Evolutionary conservation across 2,113 vertebrate genomes (phyloP).

Genomic region (Neopipo cinnamomea): DNA sequence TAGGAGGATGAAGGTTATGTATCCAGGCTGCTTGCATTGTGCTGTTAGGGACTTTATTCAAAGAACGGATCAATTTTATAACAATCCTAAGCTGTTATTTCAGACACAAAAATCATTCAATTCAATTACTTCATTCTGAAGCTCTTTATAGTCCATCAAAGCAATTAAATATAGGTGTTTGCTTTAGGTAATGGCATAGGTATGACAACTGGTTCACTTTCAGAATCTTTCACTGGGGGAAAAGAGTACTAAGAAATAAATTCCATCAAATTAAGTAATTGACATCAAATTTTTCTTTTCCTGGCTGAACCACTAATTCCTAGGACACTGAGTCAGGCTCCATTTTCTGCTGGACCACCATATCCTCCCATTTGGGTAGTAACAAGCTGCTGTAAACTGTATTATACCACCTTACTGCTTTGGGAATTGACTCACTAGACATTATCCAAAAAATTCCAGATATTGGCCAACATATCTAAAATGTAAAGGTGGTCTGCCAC

Average conservation of each 20-base stretch:
- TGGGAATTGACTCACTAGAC: neutral
- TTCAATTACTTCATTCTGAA: neutral
- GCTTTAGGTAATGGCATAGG: neutral
- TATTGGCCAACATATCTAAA: neutral
- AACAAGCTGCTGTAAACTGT: neutral
- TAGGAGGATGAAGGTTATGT: neutral
- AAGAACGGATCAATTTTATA: neutral
- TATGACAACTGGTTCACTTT: neutral
- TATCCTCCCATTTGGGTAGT: neutral
- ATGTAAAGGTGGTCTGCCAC: accelerated
- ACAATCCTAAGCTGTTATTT: neutral
- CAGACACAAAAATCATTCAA: neutral
- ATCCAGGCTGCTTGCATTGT: neutral
- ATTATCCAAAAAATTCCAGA: neutral
- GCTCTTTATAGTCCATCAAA: neutral
- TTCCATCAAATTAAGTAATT: neutral
- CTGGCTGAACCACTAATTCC: neutral
- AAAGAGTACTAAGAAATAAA: neutral
- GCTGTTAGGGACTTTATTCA: neutral
- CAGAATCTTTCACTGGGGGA: neutral
- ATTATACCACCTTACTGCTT: neutral
- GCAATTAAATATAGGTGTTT: accelerated
- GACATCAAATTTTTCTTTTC: neutral
- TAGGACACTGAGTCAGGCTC: neutral
- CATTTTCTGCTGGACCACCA: neutral